Evolutionary conservation across 2,113 vertebrate genomes (phyloP), one percentile per base, ranked within the genome.

Genomic region (Pardalotus punctatus): DNA sequence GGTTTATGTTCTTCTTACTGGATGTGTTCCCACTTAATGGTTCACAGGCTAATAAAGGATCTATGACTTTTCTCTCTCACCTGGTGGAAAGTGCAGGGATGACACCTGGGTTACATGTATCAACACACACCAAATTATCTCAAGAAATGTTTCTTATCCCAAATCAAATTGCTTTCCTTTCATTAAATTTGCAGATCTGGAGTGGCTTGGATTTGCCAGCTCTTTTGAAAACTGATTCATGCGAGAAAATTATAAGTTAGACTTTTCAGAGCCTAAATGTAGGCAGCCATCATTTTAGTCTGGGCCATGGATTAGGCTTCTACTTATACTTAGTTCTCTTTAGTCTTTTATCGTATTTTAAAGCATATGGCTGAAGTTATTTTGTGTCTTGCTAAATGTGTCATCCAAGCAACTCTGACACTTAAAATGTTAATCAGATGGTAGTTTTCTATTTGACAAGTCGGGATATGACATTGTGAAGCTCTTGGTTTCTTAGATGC

Each of bases 361-460:
- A 90, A 83, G 28, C 80, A 88, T 88, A 90, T 93, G 80, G 64
- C 35, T 86, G 56, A 92, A 94, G n/a, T 77, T 90, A 92, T 77
- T 90, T 72, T 81, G 47, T 1, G 0, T 90, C 86, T 93, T 92
- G 25, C 60, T 86, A 93, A 70, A 78, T 88, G 60, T 90, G 60
- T 78, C 77, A 95, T 84, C 51, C 40, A 86, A 81, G 64, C 24
- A 91, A 91, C 80, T 94, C 60, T 86, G 80, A 94, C 77, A 89
- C 69, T 74, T 92, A 40, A 77, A 94, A 84, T 86, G 88, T 84
- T 93, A 88, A 82, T 94, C 83, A 93, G 80, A 95, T 93, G 47
- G 24, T 86, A 64, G 76, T 83, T 60, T 93, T 78, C 88, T 91
- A 71, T 67, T 62, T 94, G 72, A 86, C 80, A 92, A 86, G 60